Evolutionary conservation across 2,113 vertebrate genomes (phyloP), one percentile per base, ranked within the genome.

Genomic region (Poeciliopsis retropinna): DNA sequence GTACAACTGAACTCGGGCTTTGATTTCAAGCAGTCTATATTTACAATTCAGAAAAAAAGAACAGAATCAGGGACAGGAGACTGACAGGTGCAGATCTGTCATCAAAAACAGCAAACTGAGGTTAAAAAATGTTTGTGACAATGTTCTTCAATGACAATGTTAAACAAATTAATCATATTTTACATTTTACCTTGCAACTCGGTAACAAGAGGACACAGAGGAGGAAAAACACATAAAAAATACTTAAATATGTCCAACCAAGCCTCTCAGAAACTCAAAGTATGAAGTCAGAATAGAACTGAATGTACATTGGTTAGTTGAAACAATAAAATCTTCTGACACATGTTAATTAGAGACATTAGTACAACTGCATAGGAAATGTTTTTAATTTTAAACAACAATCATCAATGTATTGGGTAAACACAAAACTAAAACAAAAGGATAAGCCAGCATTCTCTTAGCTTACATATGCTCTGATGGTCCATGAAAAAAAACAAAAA

Each of bases 351-450:
- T 25, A 0, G 34, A 63, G 61, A 75, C 60, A 3, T 47, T 28
- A 68, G 60, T 25, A 0, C 2, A 13, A 39, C 67, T 81, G 72
- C 79, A 78, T 72, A 78, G 69, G 30, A 39, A 81, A 54, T 44
- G 79, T 15, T 73, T 75, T 37, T 14, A 32, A 6, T 37, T 47
- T 71, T 75, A 77, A 79, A 32, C 76, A 69, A 83, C 76, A 78
- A 82, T 82, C 74, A 65, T 74, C 78, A 60, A 80, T 65, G 67
- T 63, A 63, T 80, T 75, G 34, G 1, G 64, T 69, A 31, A 78
- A 76, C 44, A 63, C 10, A 19, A 72, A 60, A 27, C 64, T 61
- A 39, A 28, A 5, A 67, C 71, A 68, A 67, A 60, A 61, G 68
- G 8, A 19, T 17, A 47, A 47, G 44, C 44, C 17, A 47, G 44